Evolutionary conservation across 2,113 vertebrate species (phyloP).

Genomic region (Gymnorhina tibicen): DNA sequence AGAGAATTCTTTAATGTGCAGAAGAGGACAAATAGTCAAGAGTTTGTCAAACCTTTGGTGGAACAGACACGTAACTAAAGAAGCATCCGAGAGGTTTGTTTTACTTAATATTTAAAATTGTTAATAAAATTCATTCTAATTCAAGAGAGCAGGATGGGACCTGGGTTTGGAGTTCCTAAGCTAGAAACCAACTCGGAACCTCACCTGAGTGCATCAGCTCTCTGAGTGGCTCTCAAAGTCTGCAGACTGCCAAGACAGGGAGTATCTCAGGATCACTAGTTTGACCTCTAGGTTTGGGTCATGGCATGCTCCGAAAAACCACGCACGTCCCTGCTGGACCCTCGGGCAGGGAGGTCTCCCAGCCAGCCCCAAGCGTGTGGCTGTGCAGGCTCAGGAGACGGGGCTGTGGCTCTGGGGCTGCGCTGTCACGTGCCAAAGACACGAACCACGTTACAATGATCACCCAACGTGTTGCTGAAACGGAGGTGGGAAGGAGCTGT

Average conservation of each 20-base stretch:
- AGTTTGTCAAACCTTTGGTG: background rate
- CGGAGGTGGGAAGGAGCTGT: background rate
- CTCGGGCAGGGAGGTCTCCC: background rate
- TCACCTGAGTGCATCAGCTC: background rate
- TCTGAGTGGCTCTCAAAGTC: background rate
- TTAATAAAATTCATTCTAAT: background rate
- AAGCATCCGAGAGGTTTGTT: background rate
- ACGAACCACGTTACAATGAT: background rate
- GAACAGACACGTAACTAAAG: background rate
- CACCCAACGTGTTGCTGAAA: background rate
- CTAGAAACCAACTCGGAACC: fast-evolving
- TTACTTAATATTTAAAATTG: background rate
- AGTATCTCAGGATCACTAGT: background rate
- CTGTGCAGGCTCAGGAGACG: background rate
- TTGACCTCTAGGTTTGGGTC: background rate
- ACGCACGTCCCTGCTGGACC: background rate
- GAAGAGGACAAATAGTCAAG: background rate
- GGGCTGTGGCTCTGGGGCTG: background rate
- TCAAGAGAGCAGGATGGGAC: background rate
- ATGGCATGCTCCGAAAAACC: background rate
- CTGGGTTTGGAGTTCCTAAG: background rate
- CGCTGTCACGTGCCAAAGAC: background rate
- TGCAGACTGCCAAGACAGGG: background rate
- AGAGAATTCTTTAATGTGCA: background rate
- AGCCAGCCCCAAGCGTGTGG: fast-evolving